These are phyloP conservation scores for Colossoma macropomum DNA, from an alignment of 2,113 vertebrate species.

Conservation along the genomic window DNA sequence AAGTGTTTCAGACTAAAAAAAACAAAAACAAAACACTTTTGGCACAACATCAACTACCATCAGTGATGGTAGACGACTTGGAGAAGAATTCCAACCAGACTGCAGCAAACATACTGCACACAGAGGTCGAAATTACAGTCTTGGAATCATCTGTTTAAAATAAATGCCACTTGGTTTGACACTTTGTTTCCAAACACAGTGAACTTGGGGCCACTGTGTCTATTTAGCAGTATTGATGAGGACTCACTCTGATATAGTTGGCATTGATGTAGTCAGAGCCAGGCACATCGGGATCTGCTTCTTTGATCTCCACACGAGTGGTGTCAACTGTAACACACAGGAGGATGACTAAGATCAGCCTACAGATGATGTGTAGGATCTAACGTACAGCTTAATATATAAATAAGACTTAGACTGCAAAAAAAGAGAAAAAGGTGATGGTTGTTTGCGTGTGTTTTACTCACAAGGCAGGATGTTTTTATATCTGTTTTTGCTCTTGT, in stretches of 20 bases:
- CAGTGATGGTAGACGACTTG: too few relatives aligned
- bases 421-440: background rate
- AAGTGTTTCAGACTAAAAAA: too few relatives aligned
- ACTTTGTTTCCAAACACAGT: too few relatives aligned
- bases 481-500: constrained; percentile 89
- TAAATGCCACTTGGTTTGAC: too few relatives aligned
- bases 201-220: background rate
- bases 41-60: too few relatives aligned
- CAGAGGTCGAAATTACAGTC: too few relatives aligned
- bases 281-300: constrained; percentile 72
- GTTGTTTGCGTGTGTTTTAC: constrained; percentile 53
- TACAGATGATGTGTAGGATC: background rate
- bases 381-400: background rate
- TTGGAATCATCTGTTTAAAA: too few relatives aligned
- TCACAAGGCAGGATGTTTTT: constrained; percentile 93
- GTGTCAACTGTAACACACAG: constrained; percentile 78
- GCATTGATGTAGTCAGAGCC: constrained; percentile 88
- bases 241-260: constrained; percentile 85
- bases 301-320: constrained; percentile 80
- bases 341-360: background rate
- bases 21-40: too few relatives aligned
- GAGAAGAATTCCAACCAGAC: too few relatives aligned
- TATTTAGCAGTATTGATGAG: background rate
- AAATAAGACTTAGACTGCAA: background rate
- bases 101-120: too few relatives aligned